Percentiles rank a stretch among this genome's conserved stretches.
These are phyloP conservation scores for Crossaster papposus DNA, from an alignment of 53 echinoderm and acorn worm genomes.

Conservation along the genomic window DNA sequence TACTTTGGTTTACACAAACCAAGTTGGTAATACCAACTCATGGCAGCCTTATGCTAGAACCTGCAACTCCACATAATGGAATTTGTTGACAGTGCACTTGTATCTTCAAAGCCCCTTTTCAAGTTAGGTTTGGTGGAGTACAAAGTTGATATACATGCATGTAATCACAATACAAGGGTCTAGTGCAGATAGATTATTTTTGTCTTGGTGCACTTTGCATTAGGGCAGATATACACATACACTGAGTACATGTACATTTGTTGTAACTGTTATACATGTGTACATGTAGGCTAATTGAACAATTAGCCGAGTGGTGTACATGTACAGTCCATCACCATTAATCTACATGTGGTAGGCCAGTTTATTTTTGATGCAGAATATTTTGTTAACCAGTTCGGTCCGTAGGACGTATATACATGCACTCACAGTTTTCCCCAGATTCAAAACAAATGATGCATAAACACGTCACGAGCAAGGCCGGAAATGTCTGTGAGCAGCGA, in stretches of 20 bases:
- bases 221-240: not conserved
- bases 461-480: too few species aligned
- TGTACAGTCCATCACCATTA: not conserved
- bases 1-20: conserved; percentile 17
- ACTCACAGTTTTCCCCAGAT: too few species aligned
- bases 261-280: not conserved
- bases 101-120: conserved; percentile 11
- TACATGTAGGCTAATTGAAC: not conserved
- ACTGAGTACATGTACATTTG: too few species aligned
- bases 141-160: conserved; percentile 43
- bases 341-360: not conserved
- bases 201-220: conserved; percentile 40
- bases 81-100: conserved; percentile 28
- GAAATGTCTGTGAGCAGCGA: too few species aligned
- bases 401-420: too few species aligned
- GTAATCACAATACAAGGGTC: conserved; percentile 17
- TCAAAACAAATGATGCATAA: too few species aligned
- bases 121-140: conserved; percentile 1
- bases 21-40: too few species aligned
- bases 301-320: conserved; percentile 13
- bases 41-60: conserved; percentile 1
- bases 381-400: too few species aligned
- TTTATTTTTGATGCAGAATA: not conserved
- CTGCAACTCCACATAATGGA: conserved; percentile 18
- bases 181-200: not conserved